Evolutionary conservation across 2,797 vertebrate genomes (phyloP).

Genomic region (Microcaecilia unicolor): DNA sequence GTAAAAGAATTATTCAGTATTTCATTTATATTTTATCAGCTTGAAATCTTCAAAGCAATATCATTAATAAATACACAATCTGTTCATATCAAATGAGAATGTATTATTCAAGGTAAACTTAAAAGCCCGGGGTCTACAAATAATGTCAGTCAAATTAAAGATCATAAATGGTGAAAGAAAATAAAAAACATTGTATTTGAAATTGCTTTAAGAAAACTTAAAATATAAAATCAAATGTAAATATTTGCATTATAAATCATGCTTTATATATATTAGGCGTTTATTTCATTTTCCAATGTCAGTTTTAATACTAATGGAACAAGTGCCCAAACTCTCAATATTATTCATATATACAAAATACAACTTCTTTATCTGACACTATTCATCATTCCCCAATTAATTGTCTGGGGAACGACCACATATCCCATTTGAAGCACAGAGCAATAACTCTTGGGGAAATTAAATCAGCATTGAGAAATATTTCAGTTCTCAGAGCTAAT

Average conservation of each 20-base stretch:
- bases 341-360: constrained; percentile 32
- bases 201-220: neutral
- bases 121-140: neutral
- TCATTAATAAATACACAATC: too few relatives aligned
- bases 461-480: constrained; percentile 52
- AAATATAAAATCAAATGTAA: neutral
- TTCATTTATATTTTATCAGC: too few relatives aligned
- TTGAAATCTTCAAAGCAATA: too few relatives aligned
- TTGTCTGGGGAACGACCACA: constrained; percentile 35
- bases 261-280: neutral
- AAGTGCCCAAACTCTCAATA: constrained; percentile 19
- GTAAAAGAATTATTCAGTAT: too few relatives aligned
- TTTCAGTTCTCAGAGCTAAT: constrained; percentile 47
- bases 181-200: neutral
- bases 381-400: constrained; percentile 47
- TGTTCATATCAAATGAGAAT: too few relatives aligned
- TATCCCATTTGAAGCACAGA: constrained; percentile 34
- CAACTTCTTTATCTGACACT: constrained; percentile 26
- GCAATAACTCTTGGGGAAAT: constrained; percentile 43
- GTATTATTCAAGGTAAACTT: neutral
- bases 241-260: constrained; percentile 17
- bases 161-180: neutral
- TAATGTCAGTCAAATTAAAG: too few relatives aligned
- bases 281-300: constrained; percentile 13
- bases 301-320: constrained; percentile 16